These are phyloP conservation scores for Mergus octosetaceus DNA, from an alignment of 2,797 vertebrate species.

Conservation along the genomic window DNA sequence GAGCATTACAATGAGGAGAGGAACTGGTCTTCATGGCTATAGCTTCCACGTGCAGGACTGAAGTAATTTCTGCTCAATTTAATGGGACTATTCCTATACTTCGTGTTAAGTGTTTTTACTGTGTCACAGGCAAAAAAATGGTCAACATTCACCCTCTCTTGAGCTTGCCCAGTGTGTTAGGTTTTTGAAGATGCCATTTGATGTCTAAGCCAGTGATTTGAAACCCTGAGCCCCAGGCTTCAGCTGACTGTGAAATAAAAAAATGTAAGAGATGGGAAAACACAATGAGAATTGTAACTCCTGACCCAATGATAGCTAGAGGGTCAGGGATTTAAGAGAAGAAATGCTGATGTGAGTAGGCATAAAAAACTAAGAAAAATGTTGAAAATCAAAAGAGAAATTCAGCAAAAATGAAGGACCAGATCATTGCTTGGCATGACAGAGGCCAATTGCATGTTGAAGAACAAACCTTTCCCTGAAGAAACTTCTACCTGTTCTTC, in stretches of 20 bases:
- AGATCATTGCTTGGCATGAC: not conserved
- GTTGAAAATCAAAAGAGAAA: not conserved
- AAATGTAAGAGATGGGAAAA: not conserved
- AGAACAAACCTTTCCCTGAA: not conserved
- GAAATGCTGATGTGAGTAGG: not conserved
- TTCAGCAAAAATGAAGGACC: not conserved
- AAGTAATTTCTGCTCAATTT: not conserved
- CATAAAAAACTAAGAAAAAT: not conserved
- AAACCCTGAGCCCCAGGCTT: not conserved
- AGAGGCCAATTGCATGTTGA: not conserved
- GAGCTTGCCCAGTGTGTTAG: not conserved
- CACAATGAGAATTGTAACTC: not conserved
- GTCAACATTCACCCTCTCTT: not conserved
- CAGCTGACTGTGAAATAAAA: not conserved
- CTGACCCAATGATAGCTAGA: not conserved
- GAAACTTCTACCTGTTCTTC: not conserved
- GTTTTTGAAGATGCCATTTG: not conserved
- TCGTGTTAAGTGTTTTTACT: not conserved
- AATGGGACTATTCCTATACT: not conserved
- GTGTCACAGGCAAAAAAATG: not conserved
- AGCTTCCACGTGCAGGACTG: too few relatives aligned
- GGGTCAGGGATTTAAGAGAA: not conserved
- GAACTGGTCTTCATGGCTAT: not conserved
- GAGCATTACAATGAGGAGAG: not conserved
- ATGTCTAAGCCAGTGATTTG: not conserved